phyloP scores from a whole-genome alignment of 2,888 invertebrate species.

The Ligdia adustata region DNA sequence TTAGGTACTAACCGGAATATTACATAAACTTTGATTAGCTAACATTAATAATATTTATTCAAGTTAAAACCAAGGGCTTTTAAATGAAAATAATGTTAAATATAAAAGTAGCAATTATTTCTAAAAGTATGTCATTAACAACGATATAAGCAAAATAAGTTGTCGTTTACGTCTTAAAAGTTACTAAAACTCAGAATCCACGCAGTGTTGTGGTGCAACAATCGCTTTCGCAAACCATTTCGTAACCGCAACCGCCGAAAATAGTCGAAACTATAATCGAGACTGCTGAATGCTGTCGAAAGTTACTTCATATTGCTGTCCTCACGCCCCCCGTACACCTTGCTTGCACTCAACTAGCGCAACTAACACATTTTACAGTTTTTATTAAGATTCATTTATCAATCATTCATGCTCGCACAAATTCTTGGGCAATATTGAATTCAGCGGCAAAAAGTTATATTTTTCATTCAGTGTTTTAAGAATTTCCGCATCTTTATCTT shows the following conservation, averaged over 20 bases:
- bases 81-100: too few relatives aligned
- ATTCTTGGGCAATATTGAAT: not conserved
- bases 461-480: too few relatives aligned
- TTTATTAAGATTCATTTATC: constrained; percentile 22
- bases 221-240: constrained; percentile 74
- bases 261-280: constrained; percentile 68
- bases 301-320: constrained; percentile 65
- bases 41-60: too few relatives aligned
- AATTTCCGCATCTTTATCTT: too few relatives aligned
- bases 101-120: too few relatives aligned
- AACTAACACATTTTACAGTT: constrained; percentile 37
- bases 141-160: too few relatives aligned
- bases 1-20: too few relatives aligned
- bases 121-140: not conserved
- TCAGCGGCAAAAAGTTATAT: too few relatives aligned
- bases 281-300: constrained; percentile 71
- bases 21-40: too few relatives aligned
- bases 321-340: constrained; percentile 45
- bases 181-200: too few relatives aligned
- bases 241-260: constrained; percentile 68
- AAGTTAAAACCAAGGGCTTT: too few relatives aligned
- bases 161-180: too few relatives aligned
- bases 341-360: constrained; percentile 27
- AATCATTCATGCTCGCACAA: constrained; percentile 14
- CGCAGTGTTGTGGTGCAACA: constrained; percentile 57